Conservation (phyloP, 2,888 invertebrate species). For the Spodoptera littoralis region DNA sequence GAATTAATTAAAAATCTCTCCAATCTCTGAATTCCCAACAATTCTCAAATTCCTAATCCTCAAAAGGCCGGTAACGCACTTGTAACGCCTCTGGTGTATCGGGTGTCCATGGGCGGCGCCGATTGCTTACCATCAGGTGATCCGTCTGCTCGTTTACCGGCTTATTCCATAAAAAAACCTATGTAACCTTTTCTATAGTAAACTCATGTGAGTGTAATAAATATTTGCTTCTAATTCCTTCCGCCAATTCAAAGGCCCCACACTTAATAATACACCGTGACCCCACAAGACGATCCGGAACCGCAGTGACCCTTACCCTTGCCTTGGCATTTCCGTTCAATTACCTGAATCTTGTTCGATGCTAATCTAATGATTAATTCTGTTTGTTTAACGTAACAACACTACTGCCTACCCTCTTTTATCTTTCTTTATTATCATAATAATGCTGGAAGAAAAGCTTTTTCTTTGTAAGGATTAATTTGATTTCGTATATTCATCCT, state of each 20-base stretch:
- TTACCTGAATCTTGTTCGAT: conserved; percentile 61
- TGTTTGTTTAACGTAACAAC: conserved; percentile 39
- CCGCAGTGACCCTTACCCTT: conserved; percentile 59
- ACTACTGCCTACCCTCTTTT: conserved; percentile 9
- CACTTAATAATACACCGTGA: conserved; percentile 42
- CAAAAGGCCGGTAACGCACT: too few relatives aligned
- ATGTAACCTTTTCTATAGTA: too few relatives aligned
- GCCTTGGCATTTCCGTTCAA: conserved; percentile 63
- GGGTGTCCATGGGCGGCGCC: too few relatives aligned
- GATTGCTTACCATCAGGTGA: too few relatives aligned
- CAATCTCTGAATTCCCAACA: too few relatives aligned
- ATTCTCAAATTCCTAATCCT: too few relatives aligned
- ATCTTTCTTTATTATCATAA: conserved; percentile 14
- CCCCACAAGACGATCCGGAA: conserved; percentile 50
- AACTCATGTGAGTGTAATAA: too few relatives aligned
- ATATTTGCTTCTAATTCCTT: background rate
- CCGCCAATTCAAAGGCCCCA: conserved; percentile 32
- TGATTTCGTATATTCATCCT: conserved; percentile 21
- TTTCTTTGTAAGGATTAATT: conserved; percentile 2
- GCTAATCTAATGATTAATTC: conserved; percentile 60
- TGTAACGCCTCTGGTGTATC: too few relatives aligned
- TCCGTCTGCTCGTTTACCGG: too few relatives aligned
- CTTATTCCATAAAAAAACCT: too few relatives aligned
- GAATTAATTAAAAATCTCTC: too few relatives aligned
- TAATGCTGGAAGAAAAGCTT: conserved; percentile 7